phyloP scores from a whole-genome alignment of 2,888 invertebrate species.

The Apamea anceps region DNA sequence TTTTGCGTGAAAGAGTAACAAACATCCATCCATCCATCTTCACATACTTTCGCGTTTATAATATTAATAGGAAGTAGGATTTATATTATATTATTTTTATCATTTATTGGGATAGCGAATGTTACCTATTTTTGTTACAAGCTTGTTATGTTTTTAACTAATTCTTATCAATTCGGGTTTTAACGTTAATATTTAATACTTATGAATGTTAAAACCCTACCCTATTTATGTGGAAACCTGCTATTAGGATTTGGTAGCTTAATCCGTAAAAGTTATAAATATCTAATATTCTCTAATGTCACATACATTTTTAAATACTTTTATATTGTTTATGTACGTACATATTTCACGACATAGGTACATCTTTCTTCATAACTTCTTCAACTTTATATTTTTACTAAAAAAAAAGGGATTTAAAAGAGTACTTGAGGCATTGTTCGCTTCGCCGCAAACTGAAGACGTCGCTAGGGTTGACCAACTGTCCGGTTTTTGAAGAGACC shows the following conservation, averaged over 20 bases:
- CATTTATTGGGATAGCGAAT: not conserved
- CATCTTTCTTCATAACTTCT: not conserved
- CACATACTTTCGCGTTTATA: too few relatives aligned
- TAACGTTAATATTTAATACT: not conserved
- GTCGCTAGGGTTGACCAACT: slow-evolving; percentile 6
- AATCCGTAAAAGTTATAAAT: not conserved
- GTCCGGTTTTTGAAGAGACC: slow-evolving; percentile 16
- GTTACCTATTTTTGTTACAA: not conserved
- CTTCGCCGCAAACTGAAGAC: slow-evolving; percentile 17
- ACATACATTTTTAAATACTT: slow-evolving; percentile 1
- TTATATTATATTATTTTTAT: too few relatives aligned
- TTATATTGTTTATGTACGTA: not conserved
- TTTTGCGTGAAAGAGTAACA: too few relatives aligned
- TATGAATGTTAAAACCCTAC: not conserved
- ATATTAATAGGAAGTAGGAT: too few relatives aligned
- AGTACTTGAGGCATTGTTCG: slow-evolving; percentile 43
- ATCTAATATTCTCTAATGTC: not conserved
- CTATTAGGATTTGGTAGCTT: not conserved
- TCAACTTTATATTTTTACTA: slow-evolving; percentile 1
- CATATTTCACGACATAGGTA: too few relatives aligned
- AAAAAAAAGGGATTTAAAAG: slow-evolving; percentile 5
- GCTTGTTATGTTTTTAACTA: not conserved
- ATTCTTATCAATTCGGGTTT: not conserved
- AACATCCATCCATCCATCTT: too few relatives aligned
- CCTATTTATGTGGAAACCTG: too few relatives aligned